Evolutionary conservation across 2,113 vertebrate species (phyloP).

Genomic region (Columbina picui): DNA sequence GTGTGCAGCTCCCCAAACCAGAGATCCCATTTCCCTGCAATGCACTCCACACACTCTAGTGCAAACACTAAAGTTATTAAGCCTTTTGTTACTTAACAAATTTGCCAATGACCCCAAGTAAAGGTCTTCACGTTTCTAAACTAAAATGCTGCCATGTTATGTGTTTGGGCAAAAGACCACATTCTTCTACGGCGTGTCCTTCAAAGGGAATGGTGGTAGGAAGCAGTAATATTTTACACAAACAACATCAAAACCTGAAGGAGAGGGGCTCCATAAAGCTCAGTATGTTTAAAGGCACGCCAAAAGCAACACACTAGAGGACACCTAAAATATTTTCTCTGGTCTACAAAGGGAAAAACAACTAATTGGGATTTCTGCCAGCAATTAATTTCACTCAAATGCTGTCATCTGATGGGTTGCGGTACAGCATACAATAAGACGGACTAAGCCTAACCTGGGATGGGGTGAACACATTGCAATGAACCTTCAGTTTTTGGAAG

Average conservation of each 20-base stretch:
- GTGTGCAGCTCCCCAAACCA: neutral
- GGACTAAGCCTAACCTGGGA: neutral
- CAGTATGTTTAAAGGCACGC: neutral
- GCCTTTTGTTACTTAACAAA: neutral
- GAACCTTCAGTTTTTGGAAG: neutral
- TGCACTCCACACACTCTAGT: neutral
- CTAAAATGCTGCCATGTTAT: neutral
- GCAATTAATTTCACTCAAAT: neutral
- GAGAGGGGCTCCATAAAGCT: neutral
- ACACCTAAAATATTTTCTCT: neutral
- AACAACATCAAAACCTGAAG: neutral
- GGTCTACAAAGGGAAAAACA: neutral
- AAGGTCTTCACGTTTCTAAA: neutral
- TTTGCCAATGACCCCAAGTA: neutral
- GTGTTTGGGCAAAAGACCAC: neutral
- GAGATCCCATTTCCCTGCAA: neutral
- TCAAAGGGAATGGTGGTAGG: neutral
- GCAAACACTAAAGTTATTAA: neutral
- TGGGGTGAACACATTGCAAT: neutral
- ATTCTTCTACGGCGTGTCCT: neutral
- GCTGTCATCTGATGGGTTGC: neutral
- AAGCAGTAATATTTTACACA: neutral
- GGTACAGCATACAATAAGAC: neutral
- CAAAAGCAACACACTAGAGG: neutral
- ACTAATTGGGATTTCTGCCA: neutral